Conservation (phyloP, 2,888 invertebrate species). For the Cremastinae sp. region DNA sequence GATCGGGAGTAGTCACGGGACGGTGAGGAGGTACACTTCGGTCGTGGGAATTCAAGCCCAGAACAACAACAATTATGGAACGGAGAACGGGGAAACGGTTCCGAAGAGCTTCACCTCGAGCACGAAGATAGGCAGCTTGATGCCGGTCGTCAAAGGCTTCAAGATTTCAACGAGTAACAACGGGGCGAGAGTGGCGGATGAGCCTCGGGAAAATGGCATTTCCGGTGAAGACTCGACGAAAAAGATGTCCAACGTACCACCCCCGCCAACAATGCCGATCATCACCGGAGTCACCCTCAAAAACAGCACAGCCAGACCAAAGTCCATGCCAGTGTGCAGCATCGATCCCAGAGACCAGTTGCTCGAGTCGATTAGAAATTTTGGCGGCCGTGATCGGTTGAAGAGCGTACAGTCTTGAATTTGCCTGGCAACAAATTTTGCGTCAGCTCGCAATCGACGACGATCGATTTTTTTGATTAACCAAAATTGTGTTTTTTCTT, state of each 20-base stretch:
- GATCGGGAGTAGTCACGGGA: slow-evolving; percentile 23
- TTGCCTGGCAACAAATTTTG: no score
- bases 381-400: slow-evolving; percentile 81
- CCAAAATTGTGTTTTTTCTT: no score
- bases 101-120: slow-evolving; percentile 27
- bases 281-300: slow-evolving; percentile 78
- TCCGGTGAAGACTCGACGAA: slow-evolving; percentile 25
- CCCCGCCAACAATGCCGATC: slow-evolving; percentile 75
- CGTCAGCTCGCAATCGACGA: no score
- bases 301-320: slow-evolving; percentile 70
- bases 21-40: slow-evolving; percentile 70
- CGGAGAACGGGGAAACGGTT: slow-evolving; percentile 34
- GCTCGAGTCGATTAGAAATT: slow-evolving; percentile 87
- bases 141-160: slow-evolving; percentile 72
- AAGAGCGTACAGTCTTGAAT: slow-evolving; percentile 68
- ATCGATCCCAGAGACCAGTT: slow-evolving; percentile 85
- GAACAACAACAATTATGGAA: slow-evolving; percentile 44
- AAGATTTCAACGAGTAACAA: slow-evolving; percentile 57
- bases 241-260: slow-evolving; percentile 60
- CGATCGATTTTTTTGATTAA: no score
- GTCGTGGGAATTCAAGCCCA: slow-evolving; percentile 70
- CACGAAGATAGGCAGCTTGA: slow-evolving; percentile 56
- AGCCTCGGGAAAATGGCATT: slow-evolving; percentile 29
- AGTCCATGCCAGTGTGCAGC: slow-evolving; percentile 67
- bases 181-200: slow-evolving; percentile 19